Evolutionary conservation across 2,888 invertebrate genomes (phyloP), one percentile per base, ranked within the genome.

Genomic region (Acleris cristana): DNA sequence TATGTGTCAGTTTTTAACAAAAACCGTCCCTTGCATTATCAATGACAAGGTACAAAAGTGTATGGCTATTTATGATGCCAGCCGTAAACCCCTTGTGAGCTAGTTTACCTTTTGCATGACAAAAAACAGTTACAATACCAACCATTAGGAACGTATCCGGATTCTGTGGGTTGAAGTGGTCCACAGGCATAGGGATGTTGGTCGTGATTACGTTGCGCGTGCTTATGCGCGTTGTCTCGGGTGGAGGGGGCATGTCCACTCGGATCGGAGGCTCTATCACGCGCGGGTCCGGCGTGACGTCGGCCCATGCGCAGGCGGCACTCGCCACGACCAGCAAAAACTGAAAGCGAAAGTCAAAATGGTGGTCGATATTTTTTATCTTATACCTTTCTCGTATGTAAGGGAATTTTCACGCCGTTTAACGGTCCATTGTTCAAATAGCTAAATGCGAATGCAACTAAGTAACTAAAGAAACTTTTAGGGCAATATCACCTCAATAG

Each of bases 131-230:
- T 30, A 2, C 30, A 30, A 8, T 10, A 30, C 30, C 2, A 30
- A 94, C 94, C 94, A 95, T 95, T 69, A 78, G 76, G 89, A 94
- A 95, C 0, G 91, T 94, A 34, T 86, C 85, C 64, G 84, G 82
- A 68, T 94, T 93, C 51, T 89, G 89, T 18, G 89, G 88, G 70
- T 92, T 88, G 73, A 94, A 95, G 75, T 95, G 94, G 76, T 95
- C 94, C 0, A 95, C 70, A 0, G 90, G 92, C 85, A 95, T 94
- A 2, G 79, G 75, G 49, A 94, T 83, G 93, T 93, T 94, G 64
- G 78, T 79, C 18, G 86, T 82, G 16, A 79, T 67, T 0, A 93
- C 88, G 21, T 77, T 76, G 40, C 82, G 74, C 1, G 79, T 71
- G n/a, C 70, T 65, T 26, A 78, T 76, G 1, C 73, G 49, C 56